Evolutionary conservation across 2,888 invertebrate genomes (phyloP).

Genomic region (Ochropacha duplaris): DNA sequence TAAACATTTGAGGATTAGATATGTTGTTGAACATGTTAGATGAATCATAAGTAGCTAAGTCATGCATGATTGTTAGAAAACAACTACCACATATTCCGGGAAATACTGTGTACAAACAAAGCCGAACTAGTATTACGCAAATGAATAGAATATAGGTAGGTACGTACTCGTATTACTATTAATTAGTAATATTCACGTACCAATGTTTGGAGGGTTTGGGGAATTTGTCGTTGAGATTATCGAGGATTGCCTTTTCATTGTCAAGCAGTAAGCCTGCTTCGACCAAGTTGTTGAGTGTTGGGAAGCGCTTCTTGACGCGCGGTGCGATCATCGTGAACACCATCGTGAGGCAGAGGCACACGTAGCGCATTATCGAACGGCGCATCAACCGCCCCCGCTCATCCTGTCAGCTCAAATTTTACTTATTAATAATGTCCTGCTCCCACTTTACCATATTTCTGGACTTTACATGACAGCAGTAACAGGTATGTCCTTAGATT

Average conservation of each 20-base stretch:
- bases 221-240: constrained; percentile 90
- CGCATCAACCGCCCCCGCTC: constrained; percentile 92
- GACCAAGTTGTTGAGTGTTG: constrained; percentile 91
- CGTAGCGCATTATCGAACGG: constrained; percentile 91
- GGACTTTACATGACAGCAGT: not conserved
- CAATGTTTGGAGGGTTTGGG: constrained; percentile 94
- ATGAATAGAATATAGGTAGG: not conserved
- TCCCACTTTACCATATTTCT: not conserved
- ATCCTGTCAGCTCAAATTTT: constrained; percentile 78
- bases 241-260: constrained; percentile 91
- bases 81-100: constrained; percentile 7
- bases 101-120: not conserved
- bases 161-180: too few species aligned
- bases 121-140: not conserved
- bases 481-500: not conserved
- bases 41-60: not conserved
- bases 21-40: too few species aligned
- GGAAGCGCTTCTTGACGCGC: constrained; percentile 94
- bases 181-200: constrained; percentile 61
- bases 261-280: constrained; percentile 92
- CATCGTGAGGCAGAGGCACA: constrained; percentile 93
- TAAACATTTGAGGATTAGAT: too few species aligned
- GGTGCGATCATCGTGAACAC: constrained; percentile 94
- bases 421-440: constrained; percentile 24
- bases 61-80: not conserved